Evolutionary conservation across 2,113 vertebrate species (phyloP), one percentile per base, ranked within the genome.

Genomic region (Leptobrachium leishanense): DNA sequence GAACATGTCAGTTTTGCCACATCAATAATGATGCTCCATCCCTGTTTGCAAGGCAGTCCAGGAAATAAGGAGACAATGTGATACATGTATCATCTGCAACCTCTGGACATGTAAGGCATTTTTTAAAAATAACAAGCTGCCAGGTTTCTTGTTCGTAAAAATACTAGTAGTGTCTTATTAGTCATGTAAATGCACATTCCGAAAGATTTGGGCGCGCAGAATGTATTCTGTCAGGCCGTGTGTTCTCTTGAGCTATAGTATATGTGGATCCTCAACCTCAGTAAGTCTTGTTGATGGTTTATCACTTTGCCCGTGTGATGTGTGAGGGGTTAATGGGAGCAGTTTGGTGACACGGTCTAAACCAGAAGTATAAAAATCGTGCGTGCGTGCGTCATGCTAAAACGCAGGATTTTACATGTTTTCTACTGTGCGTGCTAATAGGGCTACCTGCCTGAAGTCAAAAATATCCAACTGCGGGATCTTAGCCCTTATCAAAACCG

Each of bases 261-360:
- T 59, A 15, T 12, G 11, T 59, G 55, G 13, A 12, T 15, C 9
- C 13, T 12, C 3, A 15, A 1, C 55, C 10, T 4, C 9, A 15
- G 55, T 12, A 59, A 59, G 55, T 59, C 55, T 12, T 15, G 9
- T 3, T 59, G 85, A 85, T 86, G 87, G 85, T 86, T 66, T 78
- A 76, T 88, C 89, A 86, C 83, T 87, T 86, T 85, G 77, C 75
- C 85, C 85, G 82, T 53, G 75, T 31, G 8, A 83, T 31, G 0
- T 82, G 87, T 3, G 20, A 85, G 86, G 83, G 77, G 20, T 0
- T 31, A 31, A 31, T 31, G 20, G 72, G 83, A 82, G 85, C 79
- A 82, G 82, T 82, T 74, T 85, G 82, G 0, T 53, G 82, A 83
- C 84, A 84, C 82, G 72, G 69, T 83, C 85, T 88, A 0, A 0